A percentile compares a stretch with the other conserved stretches of the same genome.
These are phyloP conservation scores for Amphipoea oculea DNA, from an alignment of 2,888 invertebrate genomes.

Conservation along the genomic window DNA sequence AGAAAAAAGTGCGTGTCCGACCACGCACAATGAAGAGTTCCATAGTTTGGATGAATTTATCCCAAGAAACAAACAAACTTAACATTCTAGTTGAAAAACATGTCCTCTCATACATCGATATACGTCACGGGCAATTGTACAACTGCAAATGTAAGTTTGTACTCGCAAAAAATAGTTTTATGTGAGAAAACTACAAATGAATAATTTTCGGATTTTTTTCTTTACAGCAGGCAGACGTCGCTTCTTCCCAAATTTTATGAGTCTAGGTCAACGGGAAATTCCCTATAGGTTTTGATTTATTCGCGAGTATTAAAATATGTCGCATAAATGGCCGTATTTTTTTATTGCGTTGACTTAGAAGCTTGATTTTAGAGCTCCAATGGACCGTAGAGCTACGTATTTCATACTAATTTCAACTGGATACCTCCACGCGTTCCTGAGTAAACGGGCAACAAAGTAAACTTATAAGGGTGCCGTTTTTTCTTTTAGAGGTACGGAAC, in stretches of 20 bases:
- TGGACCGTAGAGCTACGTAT: too few relatives aligned
- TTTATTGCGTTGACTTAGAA: not conserved
- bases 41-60: not conserved
- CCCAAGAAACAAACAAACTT: not conserved
- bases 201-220: not conserved
- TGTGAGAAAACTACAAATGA: not conserved
- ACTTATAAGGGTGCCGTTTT: not conserved
- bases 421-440: not conserved
- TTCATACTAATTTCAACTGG: not conserved
- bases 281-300: not conserved
- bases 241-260: not conserved
- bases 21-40: not conserved
- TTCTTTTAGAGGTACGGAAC: not conserved
- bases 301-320: too few relatives aligned
- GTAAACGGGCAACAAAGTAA: not conserved
- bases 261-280: not conserved
- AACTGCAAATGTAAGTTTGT: not conserved
- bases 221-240: not conserved
- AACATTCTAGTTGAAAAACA: not conserved
- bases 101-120: not conserved
- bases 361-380: not conserved
- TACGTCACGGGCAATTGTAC: not conserved
- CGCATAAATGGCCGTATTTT: not conserved
- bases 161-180: not conserved
- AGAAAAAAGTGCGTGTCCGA: not conserved